Evolutionary conservation across 1,140 invertebrate species (phyloP).

Genomic region (Euglossa dilemma): DNA sequence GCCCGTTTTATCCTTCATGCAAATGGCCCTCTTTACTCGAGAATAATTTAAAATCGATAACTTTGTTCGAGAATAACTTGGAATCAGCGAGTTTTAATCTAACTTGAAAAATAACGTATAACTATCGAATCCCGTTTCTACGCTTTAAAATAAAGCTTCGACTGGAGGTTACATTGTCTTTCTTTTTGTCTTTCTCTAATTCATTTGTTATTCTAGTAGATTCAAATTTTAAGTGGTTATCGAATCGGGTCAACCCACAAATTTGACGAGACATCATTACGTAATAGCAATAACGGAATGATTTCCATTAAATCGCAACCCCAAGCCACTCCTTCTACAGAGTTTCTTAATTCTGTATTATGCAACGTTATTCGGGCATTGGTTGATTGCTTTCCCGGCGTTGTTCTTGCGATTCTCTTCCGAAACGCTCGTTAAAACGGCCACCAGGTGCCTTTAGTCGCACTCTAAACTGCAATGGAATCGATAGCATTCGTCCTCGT

Average conservation of each 20-base stretch:
- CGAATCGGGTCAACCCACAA: background rate
- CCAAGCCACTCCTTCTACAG: background rate
- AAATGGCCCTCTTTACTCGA: background rate
- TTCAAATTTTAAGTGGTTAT: background rate
- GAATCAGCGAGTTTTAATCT: background rate
- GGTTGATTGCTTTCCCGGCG: background rate
- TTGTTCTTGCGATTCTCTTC: background rate
- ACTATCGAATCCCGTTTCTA: background rate
- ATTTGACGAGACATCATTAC: slow-evolving; percentile 21
- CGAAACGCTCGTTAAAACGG: slow-evolving; percentile 21
- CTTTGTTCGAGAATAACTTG: slow-evolving; percentile 2
- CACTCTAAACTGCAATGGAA: slow-evolving; percentile 70
- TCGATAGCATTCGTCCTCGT: slow-evolving; percentile 64
- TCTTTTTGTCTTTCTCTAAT: background rate
- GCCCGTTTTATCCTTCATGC: background rate
- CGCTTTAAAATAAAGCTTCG: background rate
- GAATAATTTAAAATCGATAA: slow-evolving; percentile 21
- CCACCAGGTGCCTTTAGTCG: slow-evolving; percentile 54
- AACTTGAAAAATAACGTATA: background rate
- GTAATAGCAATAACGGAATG: slow-evolving; percentile 47
- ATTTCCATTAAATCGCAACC: slow-evolving; percentile 31
- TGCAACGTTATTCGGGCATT: background rate
- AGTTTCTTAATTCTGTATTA: slow-evolving; percentile 35
- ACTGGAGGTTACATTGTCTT: background rate
- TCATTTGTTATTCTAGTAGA: background rate